These are phyloP conservation scores for Caenorhabditis brenneri DNA, from an alignment of 1,140 invertebrate species.

Conservation along the genomic window DNA sequence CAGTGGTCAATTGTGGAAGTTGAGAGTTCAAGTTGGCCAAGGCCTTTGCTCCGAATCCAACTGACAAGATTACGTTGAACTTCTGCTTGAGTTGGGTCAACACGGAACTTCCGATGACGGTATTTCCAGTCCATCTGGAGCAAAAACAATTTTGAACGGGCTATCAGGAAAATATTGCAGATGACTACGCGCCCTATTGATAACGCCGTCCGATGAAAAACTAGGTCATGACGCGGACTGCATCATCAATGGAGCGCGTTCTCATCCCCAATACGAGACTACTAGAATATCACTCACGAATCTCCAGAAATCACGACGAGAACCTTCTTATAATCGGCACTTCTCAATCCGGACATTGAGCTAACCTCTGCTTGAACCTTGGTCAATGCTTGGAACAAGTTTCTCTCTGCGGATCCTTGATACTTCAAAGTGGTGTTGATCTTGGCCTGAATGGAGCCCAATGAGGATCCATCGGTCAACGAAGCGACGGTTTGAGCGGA, in stretches of 20 bases:
- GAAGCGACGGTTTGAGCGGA: conserved; percentile 1
- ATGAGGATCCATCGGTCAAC: background rate
- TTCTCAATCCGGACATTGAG: background rate
- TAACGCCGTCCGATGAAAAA: too few relatives aligned
- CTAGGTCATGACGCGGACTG: too few relatives aligned
- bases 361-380: conserved; percentile 13
- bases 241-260: too few relatives aligned
- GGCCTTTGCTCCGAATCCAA: conserved; percentile 1
- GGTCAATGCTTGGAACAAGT: conserved; percentile 5
- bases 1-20: conserved; percentile 10
- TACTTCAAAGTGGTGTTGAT: conserved; percentile 7
- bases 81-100: conserved; percentile 20
- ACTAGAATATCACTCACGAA: background rate
- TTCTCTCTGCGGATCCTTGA: background rate
- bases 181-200: too few relatives aligned
- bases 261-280: too few relatives aligned
- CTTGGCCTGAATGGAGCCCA: background rate
- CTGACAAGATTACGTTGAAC: conserved; percentile 15
- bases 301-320: conserved; percentile 9
- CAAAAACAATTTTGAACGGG: background rate
- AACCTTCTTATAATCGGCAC: conserved; percentile 19
- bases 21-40: conserved; percentile 6
- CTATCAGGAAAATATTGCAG: too few relatives aligned
- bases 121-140: conserved; percentile 23
- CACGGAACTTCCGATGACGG: conserved; percentile 21